Percentiles rank a stretch among this genome's conserved stretches.
Conservation (phyloP, 2,113 vertebrate species). For the Apteryx owenii region DNA sequence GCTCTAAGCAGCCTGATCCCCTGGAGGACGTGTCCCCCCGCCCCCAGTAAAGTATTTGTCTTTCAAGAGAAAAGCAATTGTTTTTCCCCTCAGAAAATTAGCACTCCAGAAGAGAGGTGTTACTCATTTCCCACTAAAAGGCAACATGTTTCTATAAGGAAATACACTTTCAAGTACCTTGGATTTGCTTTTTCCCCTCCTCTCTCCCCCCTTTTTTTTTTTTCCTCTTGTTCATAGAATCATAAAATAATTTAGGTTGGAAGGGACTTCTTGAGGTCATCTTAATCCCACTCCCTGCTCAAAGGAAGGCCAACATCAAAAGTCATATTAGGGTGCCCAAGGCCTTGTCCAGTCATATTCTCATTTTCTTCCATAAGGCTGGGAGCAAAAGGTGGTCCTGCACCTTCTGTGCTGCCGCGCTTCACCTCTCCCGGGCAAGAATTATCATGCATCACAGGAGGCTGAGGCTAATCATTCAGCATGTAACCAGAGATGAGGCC, state of each 20-base stretch:
- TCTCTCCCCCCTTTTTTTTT: too few species aligned
- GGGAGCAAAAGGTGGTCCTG: not conserved
- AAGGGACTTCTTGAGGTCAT: not conserved
- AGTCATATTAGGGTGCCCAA: too few species aligned
- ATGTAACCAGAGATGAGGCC: not conserved
- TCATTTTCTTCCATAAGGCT: not conserved
- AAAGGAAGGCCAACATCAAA: not conserved
- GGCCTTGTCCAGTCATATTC: not conserved
- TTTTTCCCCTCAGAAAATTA: not conserved
- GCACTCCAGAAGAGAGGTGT: not conserved
- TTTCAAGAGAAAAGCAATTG: not conserved
- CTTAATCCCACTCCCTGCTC: not conserved
- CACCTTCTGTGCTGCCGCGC: too few species aligned
- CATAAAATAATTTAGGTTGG: not conserved
- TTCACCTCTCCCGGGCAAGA: too few species aligned
- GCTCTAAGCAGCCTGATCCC: not conserved
- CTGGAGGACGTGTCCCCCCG: not conserved
- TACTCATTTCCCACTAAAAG: not conserved
- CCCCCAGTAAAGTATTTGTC: not conserved
- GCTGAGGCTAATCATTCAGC: not conserved
- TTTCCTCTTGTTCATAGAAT: not conserved
- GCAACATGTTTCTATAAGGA: not conserved
- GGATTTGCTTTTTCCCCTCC: not conserved
- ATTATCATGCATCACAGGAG: not conserved
- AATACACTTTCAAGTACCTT: not conserved